phyloP scores from a whole-genome alignment of 2,888 invertebrate genomes.

The Pachycephus smyrnensis region DNA sequence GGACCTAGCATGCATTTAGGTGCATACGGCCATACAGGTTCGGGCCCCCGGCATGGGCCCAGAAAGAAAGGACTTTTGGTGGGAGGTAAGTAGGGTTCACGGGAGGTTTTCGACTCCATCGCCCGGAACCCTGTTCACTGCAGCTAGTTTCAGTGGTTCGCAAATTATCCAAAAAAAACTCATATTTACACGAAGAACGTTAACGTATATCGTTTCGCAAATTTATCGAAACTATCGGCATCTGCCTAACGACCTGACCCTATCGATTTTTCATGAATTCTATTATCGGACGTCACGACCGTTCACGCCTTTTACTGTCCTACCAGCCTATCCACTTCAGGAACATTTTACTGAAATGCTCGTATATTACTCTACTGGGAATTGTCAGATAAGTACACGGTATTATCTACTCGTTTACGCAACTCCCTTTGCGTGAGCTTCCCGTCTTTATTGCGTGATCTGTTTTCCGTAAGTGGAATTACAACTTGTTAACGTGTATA shows the following conservation, averaged over 20 bases:
- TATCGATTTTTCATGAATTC: neutral
- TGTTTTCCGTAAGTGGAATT: neutral
- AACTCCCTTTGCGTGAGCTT: neutral
- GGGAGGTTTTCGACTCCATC: slow-evolving; percentile 66
- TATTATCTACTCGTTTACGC: neutral
- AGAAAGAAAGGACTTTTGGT: slow-evolving; percentile 49
- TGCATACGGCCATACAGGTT: slow-evolving; percentile 41
- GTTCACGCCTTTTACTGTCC: neutral
- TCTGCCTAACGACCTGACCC: too few relatives aligned
- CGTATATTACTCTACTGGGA: neutral
- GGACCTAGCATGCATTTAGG: slow-evolving; percentile 63
- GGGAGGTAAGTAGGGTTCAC: slow-evolving; percentile 68
- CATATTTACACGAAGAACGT: neutral
- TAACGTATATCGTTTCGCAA: neutral
- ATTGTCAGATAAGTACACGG: neutral
- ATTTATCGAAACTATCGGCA: neutral
- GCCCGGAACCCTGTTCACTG: slow-evolving; percentile 39
- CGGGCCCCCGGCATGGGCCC: slow-evolving; percentile 43
- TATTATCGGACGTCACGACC: neutral
- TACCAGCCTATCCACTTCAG: neutral
- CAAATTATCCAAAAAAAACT: slow-evolving; percentile 46
- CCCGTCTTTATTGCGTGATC: neutral
- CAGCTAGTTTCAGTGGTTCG: slow-evolving; percentile 66
- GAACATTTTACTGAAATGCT: neutral
- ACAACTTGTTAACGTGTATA: neutral